These are phyloP conservation scores for Lasioglossum morio DNA, from an alignment of 2,888 invertebrate genomes.

Conservation along the genomic window DNA sequence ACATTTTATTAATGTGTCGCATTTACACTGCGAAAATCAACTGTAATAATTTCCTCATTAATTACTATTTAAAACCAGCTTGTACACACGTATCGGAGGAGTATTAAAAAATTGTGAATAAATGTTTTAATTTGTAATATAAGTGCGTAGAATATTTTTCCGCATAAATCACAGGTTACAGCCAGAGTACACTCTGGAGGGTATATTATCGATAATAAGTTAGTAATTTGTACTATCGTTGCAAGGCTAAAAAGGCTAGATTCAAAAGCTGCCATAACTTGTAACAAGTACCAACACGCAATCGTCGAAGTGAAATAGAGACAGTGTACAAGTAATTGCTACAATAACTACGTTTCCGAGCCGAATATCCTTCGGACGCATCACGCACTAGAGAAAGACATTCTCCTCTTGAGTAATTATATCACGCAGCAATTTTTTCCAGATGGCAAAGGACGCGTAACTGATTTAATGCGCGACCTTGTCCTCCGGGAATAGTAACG, in stretches of 20 bases:
- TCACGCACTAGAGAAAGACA: constrained; percentile 1
- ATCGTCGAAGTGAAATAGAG: neutral
- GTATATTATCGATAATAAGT: neutral
- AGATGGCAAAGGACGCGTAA: constrained; percentile 37
- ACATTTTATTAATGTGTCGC: neutral
- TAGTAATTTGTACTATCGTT: neutral
- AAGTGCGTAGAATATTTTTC: neutral
- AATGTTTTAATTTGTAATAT: neutral
- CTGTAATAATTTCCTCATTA: neutral
- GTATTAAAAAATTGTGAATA: neutral
- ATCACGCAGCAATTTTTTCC: constrained; percentile 14
- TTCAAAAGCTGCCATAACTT: neutral
- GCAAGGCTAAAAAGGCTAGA: neutral
- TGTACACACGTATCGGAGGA: neutral
- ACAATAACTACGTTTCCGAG: neutral
- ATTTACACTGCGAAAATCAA: neutral
- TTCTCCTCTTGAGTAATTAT: constrained; percentile 17
- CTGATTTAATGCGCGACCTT: constrained; percentile 50
- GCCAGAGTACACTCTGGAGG: neutral
- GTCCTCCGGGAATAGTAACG: constrained; percentile 49
- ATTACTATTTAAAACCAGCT: neutral
- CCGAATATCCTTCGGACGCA: neutral
- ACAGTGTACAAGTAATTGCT: neutral
- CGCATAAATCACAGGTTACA: neutral
- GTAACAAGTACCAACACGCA: neutral